Evolutionary conservation across 92 coral and sea anemone species (phyloP).

Genomic region (Paramuricea clavata): DNA sequence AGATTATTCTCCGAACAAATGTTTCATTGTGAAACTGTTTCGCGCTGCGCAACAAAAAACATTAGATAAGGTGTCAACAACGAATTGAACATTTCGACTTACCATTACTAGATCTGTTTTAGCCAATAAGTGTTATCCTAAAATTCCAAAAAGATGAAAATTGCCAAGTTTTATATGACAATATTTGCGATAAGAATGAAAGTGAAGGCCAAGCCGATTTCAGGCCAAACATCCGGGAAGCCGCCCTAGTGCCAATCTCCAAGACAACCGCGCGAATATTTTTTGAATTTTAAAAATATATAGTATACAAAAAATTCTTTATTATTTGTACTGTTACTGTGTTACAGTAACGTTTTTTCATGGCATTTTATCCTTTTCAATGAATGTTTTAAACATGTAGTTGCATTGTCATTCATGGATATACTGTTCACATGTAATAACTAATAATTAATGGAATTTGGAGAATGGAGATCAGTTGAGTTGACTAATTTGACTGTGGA

Average conservation of each 20-base stretch:
- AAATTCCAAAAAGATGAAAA: not conserved
- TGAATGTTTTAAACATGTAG: too few relatives aligned
- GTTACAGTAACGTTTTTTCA: too few relatives aligned
- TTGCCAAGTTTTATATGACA: not conserved
- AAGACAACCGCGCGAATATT: not conserved
- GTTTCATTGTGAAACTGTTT: not conserved
- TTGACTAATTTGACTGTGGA: too few relatives aligned
- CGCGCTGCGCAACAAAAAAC: not conserved
- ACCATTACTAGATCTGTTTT: constrained; percentile 22
- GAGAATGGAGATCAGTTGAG: too few relatives aligned
- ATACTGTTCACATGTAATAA: too few relatives aligned
- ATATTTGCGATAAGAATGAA: not conserved
- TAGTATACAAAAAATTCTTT: too few relatives aligned
- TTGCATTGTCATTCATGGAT: too few relatives aligned
- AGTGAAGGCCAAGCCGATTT: constrained; percentile 17
- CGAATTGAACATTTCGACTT: not conserved
- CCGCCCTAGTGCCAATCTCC: constrained; percentile 52
- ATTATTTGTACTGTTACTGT: too few relatives aligned
- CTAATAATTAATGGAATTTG: too few relatives aligned
- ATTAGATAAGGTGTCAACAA: not conserved
- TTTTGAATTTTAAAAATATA: not conserved
- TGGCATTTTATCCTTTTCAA: not conserved
- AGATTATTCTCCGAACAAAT: not conserved
- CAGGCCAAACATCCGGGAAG: constrained; percentile 41
- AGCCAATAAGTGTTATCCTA: constrained; percentile 11